Percentiles rank a stretch among this genome's conserved stretches.
phyloP scores from a whole-genome alignment of 2,797 vertebrate genomes.

The Chaenodraco wilsoni region DNA sequence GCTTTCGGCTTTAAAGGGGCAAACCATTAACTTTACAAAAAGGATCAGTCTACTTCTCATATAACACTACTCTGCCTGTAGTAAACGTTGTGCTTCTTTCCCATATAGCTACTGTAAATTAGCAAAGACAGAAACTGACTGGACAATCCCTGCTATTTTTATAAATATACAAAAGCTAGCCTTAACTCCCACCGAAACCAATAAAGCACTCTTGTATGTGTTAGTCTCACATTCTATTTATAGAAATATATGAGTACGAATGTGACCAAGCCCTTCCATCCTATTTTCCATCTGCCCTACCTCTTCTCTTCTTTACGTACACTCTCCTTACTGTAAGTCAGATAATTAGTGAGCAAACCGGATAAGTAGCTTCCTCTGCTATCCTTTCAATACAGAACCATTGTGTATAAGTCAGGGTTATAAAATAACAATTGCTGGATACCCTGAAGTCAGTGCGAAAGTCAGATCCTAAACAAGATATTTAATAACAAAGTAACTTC shows the following conservation, averaged over 20 bases:
- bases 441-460: neutral
- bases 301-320: neutral
- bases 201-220: neutral
- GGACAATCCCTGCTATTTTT: neutral
- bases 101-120: neutral
- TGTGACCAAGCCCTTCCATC: neutral
- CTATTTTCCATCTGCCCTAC: neutral
- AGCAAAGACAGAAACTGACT: neutral
- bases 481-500: neutral
- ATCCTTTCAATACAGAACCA: neutral
- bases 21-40: neutral
- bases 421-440: neutral
- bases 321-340: constrained; percentile 1
- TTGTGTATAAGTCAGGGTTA: neutral
- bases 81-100: neutral
- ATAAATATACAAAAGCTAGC: neutral
- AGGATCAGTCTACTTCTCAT: constrained; percentile 1
- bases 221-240: neutral
- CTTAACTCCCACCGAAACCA: neutral
- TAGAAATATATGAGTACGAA: neutral
- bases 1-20: constrained; percentile 15
- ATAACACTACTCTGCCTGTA: neutral
- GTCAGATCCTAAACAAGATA: constrained; percentile 8
- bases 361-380: constrained; percentile 1
- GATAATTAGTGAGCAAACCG: constrained; percentile 17